A percentile compares a stretch with the other conserved stretches of the same genome.
Evolutionary conservation across 2,888 invertebrate species (phyloP).

Genomic region (Philopedon plagiatum): DNA sequence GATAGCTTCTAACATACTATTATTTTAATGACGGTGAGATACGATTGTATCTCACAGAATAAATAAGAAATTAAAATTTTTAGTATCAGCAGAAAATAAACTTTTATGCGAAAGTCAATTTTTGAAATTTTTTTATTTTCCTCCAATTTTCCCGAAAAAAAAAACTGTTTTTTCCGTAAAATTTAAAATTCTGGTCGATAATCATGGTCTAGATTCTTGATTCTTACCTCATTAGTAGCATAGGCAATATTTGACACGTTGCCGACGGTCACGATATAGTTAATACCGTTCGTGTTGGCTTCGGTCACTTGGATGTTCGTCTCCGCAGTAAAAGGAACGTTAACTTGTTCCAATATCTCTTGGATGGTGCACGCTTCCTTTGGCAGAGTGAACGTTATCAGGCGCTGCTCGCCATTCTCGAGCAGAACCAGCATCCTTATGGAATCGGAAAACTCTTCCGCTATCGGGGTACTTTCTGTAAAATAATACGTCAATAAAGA

Average conservation of each 20-base stretch:
- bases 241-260: slow-evolving; percentile 54
- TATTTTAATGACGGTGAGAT: too few relatives aligned
- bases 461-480: slow-evolving; percentile 69
- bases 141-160: too few relatives aligned
- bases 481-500: slow-evolving; percentile 31
- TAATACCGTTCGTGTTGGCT: slow-evolving; percentile 81
- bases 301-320: slow-evolving; percentile 83
- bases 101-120: too few relatives aligned
- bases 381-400: slow-evolving; percentile 86
- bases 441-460: slow-evolving; percentile 74
- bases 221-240: slow-evolving; percentile 27
- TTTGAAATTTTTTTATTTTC: too few relatives aligned
- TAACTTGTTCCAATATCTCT: slow-evolving; percentile 85
- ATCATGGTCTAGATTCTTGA: not conserved
- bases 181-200: too few relatives aligned
- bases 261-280: slow-evolving; percentile 85
- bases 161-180: too few relatives aligned
- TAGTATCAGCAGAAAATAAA: too few relatives aligned
- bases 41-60: too few relatives aligned
- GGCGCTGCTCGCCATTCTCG: slow-evolving; percentile 83
- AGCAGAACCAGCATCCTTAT: slow-evolving; percentile 86
- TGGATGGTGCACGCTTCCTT: slow-evolving; percentile 87
- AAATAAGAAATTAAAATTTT: too few relatives aligned
- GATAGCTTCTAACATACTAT: too few relatives aligned
- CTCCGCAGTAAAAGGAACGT: slow-evolving; percentile 79